These are phyloP conservation scores for Phylloscopus trochiloides DNA, from an alignment of 2,113 vertebrate species.

Conservation along the genomic window DNA sequence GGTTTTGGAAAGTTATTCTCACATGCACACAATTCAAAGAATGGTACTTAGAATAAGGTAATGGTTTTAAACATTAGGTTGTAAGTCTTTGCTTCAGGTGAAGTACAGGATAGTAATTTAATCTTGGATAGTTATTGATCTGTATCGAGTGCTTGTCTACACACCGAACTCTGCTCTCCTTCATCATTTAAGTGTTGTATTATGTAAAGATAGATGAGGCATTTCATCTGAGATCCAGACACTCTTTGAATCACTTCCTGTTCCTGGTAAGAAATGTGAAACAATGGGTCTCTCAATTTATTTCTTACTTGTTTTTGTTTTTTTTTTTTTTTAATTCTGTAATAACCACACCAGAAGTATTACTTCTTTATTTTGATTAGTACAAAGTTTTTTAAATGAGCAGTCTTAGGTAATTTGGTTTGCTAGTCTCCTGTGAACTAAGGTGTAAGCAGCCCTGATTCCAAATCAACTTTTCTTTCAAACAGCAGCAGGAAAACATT, in stretches of 20 bases:
- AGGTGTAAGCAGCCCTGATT: not conserved
- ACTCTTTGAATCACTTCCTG: not conserved
- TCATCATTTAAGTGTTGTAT: not conserved
- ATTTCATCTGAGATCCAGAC: not conserved
- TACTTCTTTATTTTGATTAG: not conserved
- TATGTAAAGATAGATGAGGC: not conserved
- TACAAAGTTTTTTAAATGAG: not conserved
- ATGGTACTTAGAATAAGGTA: not conserved
- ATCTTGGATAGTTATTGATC: not conserved
- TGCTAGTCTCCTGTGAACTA: not conserved
- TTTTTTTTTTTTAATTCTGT: not conserved
- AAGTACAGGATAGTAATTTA: rapidly evolving
- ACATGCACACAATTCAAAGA: not conserved
- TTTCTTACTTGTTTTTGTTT: not conserved
- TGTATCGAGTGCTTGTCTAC: not conserved
- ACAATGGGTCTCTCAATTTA: not conserved
- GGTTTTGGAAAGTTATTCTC: not conserved
- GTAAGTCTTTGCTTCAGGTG: not conserved
- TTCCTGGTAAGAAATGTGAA: not conserved
- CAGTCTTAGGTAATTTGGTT: not conserved
- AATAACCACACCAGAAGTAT: not conserved
- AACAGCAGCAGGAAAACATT: not conserved
- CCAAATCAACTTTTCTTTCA: not conserved
- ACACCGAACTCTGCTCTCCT: not conserved
- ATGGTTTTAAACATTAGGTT: not conserved